Evolutionary conservation across 2,888 invertebrate genomes (phyloP).

Genomic region (Torymus auratus): DNA sequence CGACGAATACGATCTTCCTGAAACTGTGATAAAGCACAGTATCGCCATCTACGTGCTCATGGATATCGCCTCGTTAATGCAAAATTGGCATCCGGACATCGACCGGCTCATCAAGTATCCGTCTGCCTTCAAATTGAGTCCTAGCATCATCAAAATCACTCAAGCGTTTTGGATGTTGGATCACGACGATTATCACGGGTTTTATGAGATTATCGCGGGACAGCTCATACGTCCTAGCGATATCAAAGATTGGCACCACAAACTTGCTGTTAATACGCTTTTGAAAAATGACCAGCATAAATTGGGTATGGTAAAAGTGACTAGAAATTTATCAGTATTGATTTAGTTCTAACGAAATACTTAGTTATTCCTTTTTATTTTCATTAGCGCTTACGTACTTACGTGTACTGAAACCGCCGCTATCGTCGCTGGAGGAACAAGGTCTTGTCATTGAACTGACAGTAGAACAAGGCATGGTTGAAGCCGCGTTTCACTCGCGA

Average conservation of each 20-base stretch:
- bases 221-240: constrained; percentile 74
- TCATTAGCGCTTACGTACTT: constrained; percentile 82
- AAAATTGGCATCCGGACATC: constrained; percentile 82
- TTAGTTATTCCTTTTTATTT: neutral
- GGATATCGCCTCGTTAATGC: constrained; percentile 86
- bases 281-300: constrained; percentile 84
- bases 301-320: constrained; percentile 68
- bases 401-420: constrained; percentile 80
- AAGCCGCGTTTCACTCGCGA: constrained; percentile 71
- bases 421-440: constrained; percentile 79
- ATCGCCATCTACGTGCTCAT: constrained; percentile 89
- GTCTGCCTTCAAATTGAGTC: constrained; percentile 86
- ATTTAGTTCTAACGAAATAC: too few relatives aligned
- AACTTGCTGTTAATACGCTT: constrained; percentile 82
- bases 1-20: constrained; percentile 79
- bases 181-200: constrained; percentile 87
- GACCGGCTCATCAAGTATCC: constrained; percentile 88
- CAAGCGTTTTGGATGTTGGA: constrained; percentile 95
- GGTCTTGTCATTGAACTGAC: constrained; percentile 69
- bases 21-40: constrained; percentile 86
- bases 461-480: constrained; percentile 71
- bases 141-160: constrained; percentile 86
- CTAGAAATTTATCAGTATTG: too few relatives aligned
- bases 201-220: constrained; percentile 71
- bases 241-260: constrained; percentile 86